phyloP scores from a whole-genome alignment of 1,140 invertebrate species.

The Mesaphorura yosii region DNA sequence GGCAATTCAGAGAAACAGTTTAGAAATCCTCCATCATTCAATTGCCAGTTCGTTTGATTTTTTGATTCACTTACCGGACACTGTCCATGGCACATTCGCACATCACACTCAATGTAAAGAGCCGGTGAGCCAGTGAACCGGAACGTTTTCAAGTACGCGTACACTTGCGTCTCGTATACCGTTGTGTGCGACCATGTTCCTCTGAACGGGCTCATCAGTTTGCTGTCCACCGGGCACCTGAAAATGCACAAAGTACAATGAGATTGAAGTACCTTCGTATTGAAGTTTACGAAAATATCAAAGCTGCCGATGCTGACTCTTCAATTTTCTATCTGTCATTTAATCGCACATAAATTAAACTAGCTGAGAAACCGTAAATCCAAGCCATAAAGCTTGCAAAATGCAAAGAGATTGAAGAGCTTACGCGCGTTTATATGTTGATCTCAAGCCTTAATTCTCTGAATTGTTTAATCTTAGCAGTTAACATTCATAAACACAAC shows the following conservation, averaged over 20 bases:
- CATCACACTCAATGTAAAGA: slow-evolving; percentile 86
- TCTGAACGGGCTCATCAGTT: slow-evolving; percentile 78
- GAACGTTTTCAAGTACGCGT: slow-evolving; percentile 90
- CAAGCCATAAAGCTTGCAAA: no score
- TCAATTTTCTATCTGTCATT: no score
- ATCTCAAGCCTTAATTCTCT: no score
- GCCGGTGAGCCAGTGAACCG: slow-evolving; percentile 84
- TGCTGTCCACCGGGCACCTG: slow-evolving; percentile 85
- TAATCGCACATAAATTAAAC: no score
- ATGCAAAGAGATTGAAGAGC: no score
- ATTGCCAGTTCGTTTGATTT: background rate
- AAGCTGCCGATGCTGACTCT: no score
- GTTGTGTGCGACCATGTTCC: slow-evolving; percentile 82
- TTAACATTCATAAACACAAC: no score
- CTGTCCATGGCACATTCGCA: slow-evolving; percentile 84
- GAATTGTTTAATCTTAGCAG: no score
- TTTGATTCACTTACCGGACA: slow-evolving; percentile 60
- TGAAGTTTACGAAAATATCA: no score
- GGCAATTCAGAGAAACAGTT: background rate
- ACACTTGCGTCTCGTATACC: slow-evolving; percentile 78
- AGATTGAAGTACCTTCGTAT: background rate
- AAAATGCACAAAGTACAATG: background rate
- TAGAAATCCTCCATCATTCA: background rate
- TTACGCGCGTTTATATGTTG: no score
- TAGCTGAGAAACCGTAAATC: no score